A percentile compares a stretch with the other conserved stretches of the same genome.
phyloP scores from a whole-genome alignment of 2,113 vertebrate genomes.

The Protobothrops flavoviridis region DNA sequence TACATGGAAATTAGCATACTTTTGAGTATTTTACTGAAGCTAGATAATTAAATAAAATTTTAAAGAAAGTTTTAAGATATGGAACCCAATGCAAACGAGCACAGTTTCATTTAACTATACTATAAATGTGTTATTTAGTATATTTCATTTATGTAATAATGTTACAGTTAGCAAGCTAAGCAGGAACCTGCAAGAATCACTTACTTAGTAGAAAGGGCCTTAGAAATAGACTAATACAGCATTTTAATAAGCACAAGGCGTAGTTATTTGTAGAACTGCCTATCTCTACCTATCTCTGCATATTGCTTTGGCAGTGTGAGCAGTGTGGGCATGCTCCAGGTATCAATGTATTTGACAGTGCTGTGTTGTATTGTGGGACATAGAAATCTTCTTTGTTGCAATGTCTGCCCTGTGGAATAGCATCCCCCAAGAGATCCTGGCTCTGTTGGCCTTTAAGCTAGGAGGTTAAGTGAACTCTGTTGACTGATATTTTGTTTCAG shows the following conservation, averaged over 20 bases:
- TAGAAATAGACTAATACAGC: background rate
- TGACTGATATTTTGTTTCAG: background rate
- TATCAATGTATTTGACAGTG: background rate
- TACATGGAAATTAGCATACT: background rate
- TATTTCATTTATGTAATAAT: background rate
- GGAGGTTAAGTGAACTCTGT: background rate
- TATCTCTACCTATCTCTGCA: background rate
- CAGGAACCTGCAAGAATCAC: background rate
- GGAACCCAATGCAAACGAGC: background rate
- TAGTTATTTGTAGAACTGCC: background rate
- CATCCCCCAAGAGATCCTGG: background rate
- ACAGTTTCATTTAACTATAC: background rate
- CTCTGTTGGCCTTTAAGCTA: background rate
- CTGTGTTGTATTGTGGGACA: background rate
- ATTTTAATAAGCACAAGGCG: background rate
- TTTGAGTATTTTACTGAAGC: slow-evolving; percentile 4
- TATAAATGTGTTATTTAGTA: background rate
- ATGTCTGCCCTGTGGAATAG: background rate
- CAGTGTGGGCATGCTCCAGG: background rate
- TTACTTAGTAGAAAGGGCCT: background rate
- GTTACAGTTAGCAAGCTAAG: background rate
- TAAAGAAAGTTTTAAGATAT: background rate
- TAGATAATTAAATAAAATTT: slow-evolving; percentile 5
- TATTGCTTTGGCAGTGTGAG: background rate
- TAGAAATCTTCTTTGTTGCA: background rate